Percentiles rank a stretch among this genome's conserved stretches.
Evolutionary conservation across 2,113 vertebrate genomes (phyloP).

Genomic region (Barbus barbus): DNA sequence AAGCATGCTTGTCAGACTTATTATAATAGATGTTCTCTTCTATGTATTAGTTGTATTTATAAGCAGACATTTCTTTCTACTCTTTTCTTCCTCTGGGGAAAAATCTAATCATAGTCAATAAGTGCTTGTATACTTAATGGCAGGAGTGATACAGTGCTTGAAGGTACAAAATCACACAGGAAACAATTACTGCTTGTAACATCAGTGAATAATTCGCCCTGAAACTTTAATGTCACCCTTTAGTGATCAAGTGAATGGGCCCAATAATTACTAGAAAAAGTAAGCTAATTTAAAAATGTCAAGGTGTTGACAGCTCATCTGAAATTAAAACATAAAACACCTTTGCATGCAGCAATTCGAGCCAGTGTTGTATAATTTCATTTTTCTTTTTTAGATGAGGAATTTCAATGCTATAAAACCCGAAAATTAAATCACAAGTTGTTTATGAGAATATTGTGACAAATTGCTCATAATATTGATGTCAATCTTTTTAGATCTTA

Average conservation of each 20-base stretch:
- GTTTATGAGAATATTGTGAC: neutral
- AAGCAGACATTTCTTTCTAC: neutral
- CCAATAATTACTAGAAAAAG: constrained; percentile 42
- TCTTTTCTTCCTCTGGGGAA: constrained; percentile 27
- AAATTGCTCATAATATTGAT: neutral
- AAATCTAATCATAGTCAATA: constrained; percentile 43
- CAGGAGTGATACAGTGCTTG: constrained; percentile 37
- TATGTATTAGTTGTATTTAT: neutral
- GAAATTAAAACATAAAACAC: constrained; percentile 9
- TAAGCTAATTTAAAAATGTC: constrained; percentile 41
- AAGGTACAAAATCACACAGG: constrained; percentile 38
- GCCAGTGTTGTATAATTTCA: constrained; percentile 13
- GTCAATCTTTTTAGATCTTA: neutral
- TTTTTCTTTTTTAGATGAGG: neutral
- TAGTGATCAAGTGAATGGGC: constrained; percentile 37
- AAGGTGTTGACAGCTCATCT: constrained; percentile 9
- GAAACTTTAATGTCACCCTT: constrained; percentile 41
- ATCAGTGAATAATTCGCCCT: constrained; percentile 33
- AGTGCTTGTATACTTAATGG: constrained; percentile 40
- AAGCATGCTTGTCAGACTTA: neutral
- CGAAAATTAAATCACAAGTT: neutral
- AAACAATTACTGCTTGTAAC: constrained; percentile 41
- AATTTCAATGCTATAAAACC: neutral
- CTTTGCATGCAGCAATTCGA: neutral
- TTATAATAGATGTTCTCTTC: neutral